A percentile compares a stretch with the other conserved stretches of the same genome.
These are phyloP conservation scores for Oncorhynchus nerka DNA, from an alignment of 2,113 vertebrate genomes.

Conservation along the genomic window DNA sequence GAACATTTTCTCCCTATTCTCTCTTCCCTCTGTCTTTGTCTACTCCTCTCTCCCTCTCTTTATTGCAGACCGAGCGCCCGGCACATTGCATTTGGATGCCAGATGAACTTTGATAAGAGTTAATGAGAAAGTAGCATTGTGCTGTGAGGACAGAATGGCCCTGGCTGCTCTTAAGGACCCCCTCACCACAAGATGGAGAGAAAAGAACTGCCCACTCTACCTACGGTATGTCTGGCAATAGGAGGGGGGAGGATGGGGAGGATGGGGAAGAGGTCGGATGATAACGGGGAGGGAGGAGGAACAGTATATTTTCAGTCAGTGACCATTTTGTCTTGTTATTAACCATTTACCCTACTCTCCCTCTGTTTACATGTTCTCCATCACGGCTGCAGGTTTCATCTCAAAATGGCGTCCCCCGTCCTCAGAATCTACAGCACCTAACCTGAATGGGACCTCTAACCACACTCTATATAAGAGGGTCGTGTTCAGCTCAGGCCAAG, in stretches of 20 bases:
- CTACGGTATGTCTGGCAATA: neutral
- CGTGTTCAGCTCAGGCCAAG: too few species aligned
- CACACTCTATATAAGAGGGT: too few species aligned
- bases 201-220: slow-evolving; percentile 40
- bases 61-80: slow-evolving; percentile 55
- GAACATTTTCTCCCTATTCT: neutral
- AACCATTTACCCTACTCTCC: too few species aligned
- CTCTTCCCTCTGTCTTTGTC: slow-evolving; percentile 1
- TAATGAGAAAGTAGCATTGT: slow-evolving; percentile 78
- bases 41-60: slow-evolving; percentile 51
- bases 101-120: slow-evolving; percentile 82
- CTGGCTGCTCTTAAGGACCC: slow-evolving; percentile 61
- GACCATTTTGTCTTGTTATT: too few species aligned
- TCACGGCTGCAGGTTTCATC: too few species aligned
- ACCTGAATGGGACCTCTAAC: too few species aligned
- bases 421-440: too few species aligned
- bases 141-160: slow-evolving; percentile 60
- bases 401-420: too few species aligned
- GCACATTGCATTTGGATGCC: slow-evolving; percentile 71
- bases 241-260: neutral
- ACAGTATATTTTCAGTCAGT: too few species aligned
- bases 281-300: too few species aligned
- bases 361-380: too few species aligned
- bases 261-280: neutral
- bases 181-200: slow-evolving; percentile 64